A percentile compares a stretch with the other conserved stretches of the same genome.
Conservation (phyloP, 92 coral and sea anemone genomes). For the Heliopora coerulea region DNA sequence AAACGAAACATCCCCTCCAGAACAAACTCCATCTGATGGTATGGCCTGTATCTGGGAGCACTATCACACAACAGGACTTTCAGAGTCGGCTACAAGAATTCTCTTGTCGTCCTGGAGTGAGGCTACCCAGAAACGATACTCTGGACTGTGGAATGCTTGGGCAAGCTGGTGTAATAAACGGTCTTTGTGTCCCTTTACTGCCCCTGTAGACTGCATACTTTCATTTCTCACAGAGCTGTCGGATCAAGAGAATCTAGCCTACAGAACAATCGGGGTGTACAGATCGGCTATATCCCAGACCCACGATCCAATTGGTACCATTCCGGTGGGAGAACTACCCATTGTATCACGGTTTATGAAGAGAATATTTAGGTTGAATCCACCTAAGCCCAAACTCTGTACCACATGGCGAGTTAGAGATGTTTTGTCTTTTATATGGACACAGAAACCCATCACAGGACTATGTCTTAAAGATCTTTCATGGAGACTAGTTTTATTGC, state of each 20-base stretch:
- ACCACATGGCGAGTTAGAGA: slow-evolving; percentile 41
- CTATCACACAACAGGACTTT: slow-evolving; percentile 42
- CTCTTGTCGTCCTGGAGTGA: slow-evolving; percentile 50
- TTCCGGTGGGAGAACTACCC: slow-evolving; percentile 45
- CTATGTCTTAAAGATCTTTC: slow-evolving; percentile 42
- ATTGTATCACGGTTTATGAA: slow-evolving; percentile 52
- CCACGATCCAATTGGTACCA: slow-evolving; percentile 37
- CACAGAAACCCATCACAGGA: slow-evolving; percentile 19
- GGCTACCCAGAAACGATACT: slow-evolving; percentile 51
- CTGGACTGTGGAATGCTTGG: slow-evolving; percentile 51
- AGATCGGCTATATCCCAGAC: slow-evolving; percentile 50
- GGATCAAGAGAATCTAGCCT: background rate
- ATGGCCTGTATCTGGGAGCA: slow-evolving; percentile 55
- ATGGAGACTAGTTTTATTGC: slow-evolving; percentile 29
- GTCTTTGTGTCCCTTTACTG: slow-evolving; percentile 52
- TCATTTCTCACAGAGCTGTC: slow-evolving; percentile 13
- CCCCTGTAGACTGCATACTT: slow-evolving; percentile 47
- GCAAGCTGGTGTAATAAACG: slow-evolving; percentile 50
- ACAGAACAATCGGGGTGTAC: slow-evolving; percentile 37
- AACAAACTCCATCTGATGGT: slow-evolving; percentile 55
- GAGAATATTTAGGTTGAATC: slow-evolving; percentile 36
- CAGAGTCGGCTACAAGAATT: slow-evolving; percentile 41
- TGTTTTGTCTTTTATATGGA: background rate
- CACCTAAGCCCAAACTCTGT: slow-evolving; percentile 41
- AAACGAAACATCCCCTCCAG: slow-evolving; percentile 56